A percentile compares a stretch with the other conserved stretches of the same genome.
phyloP scores from a whole-genome alignment of 2,888 invertebrate species.

The Linnaemya vulpina region DNA sequence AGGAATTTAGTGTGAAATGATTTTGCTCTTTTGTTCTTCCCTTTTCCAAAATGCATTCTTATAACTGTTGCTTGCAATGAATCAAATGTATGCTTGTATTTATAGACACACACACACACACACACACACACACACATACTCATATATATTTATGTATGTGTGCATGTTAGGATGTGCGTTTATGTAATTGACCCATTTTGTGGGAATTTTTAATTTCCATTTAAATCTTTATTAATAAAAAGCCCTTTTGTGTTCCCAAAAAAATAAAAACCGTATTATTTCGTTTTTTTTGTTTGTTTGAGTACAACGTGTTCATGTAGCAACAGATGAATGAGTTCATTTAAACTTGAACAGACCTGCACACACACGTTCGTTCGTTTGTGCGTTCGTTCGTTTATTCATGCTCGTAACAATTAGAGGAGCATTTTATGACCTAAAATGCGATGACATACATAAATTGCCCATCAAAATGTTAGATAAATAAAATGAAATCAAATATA shows the following conservation, averaged over 20 bases:
- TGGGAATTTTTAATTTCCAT: slow-evolving; percentile 11
- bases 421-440: slow-evolving; percentile 63
- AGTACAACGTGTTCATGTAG: slow-evolving; percentile 19
- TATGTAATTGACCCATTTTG: slow-evolving; percentile 58
- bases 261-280: not conserved
- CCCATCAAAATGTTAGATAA: slow-evolving; percentile 43
- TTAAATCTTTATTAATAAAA: slow-evolving; percentile 41
- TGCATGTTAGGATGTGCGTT: not conserved
- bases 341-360: slow-evolving; percentile 30
- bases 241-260: slow-evolving; percentile 20
- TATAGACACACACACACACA: not conserved
- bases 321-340: slow-evolving; percentile 55
- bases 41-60: not conserved
- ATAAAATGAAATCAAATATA: slow-evolving; percentile 30
- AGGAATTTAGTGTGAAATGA: too few relatives aligned
- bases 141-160: not conserved
- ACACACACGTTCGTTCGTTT: not conserved
- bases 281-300: not conserved
- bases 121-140: not conserved
- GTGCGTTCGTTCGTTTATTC: not conserved
- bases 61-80: slow-evolving; percentile 34
- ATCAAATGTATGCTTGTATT: not conserved
- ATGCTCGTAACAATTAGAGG: slow-evolving; percentile 57
- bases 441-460: slow-evolving; percentile 65
- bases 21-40: not conserved